Percentiles rank a stretch among this genome's conserved stretches.
Conservation (phyloP, 2,888 invertebrate species). For the Apodemia mormo region DNA sequence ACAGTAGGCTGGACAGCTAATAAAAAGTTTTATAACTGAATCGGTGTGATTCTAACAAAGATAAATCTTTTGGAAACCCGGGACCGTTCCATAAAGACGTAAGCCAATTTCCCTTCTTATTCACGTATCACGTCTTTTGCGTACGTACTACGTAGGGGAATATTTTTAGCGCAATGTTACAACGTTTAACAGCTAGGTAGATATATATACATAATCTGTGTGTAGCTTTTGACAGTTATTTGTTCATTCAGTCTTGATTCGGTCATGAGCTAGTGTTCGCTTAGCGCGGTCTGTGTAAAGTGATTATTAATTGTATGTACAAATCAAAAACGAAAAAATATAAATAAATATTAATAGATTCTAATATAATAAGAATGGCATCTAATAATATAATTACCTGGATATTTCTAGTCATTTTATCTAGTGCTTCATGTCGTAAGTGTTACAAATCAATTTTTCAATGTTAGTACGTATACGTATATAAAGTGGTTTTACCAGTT, state of each 20-base stretch:
- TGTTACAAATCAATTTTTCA: conserved; percentile 12
- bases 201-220: conserved; percentile 16
- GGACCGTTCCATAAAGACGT: neutral
- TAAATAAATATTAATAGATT: neutral
- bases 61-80: neutral
- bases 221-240: conserved; percentile 16
- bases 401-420: conserved; percentile 17
- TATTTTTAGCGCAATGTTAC: neutral
- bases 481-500: conserved; percentile 24
- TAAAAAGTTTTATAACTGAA: too few species aligned
- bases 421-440: conserved; percentile 17
- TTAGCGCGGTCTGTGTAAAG: conserved; percentile 17
- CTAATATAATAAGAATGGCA: conserved; percentile 9
- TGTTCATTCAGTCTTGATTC: too few species aligned
- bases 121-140: too few species aligned
- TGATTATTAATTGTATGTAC: neutral
- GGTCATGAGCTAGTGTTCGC: too few species aligned
- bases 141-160: neutral
- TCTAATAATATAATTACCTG: conserved; percentile 1
- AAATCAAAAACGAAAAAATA: conserved; percentile 3
- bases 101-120: conserved; percentile 10
- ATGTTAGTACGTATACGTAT: conserved; percentile 18
- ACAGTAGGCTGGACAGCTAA: too few species aligned
- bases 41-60: too few species aligned
- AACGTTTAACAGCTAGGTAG: neutral